These are phyloP conservation scores for Eucidaris tribuloides DNA, from an alignment of 35 echinoderm and acorn worm genomes.

Conservation along the genomic window DNA sequence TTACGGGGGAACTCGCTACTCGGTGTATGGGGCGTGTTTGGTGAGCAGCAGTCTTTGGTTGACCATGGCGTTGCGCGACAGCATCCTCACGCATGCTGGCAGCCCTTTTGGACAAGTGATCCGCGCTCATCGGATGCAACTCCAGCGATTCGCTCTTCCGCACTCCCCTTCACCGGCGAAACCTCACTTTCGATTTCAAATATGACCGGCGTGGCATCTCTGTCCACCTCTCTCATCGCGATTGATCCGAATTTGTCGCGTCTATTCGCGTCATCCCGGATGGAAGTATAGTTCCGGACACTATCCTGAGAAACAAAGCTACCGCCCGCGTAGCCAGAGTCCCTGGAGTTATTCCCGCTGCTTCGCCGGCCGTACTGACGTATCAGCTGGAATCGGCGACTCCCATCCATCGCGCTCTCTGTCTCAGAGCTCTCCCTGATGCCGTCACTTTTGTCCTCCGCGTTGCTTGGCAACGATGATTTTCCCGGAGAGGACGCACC, in stretches of 20 bases:
- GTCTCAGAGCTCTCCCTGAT: not conserved
- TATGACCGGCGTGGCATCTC: not conserved
- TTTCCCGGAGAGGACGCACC: not conserved
- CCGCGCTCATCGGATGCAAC: not conserved
- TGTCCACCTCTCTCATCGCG: not conserved
- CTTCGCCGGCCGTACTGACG: not conserved
- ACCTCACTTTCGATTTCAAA: constrained; percentile 9
- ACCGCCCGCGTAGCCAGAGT: constrained; percentile 7
- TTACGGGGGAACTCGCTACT: too few species aligned
- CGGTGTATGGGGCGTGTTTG: too few species aligned
- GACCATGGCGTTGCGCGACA: too few species aligned
- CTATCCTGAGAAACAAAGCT: constrained; percentile 13
- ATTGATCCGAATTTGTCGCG: too few species aligned
- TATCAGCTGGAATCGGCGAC: constrained; percentile 2
- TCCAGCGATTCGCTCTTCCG: not conserved
- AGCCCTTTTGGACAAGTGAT: too few species aligned
- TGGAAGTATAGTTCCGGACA: too few species aligned
- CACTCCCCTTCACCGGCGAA: not conserved
- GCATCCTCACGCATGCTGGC: too few species aligned
- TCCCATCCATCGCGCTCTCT: not conserved
- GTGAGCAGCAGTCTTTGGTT: too few species aligned
- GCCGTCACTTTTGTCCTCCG: not conserved
- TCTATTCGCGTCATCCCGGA: too few species aligned
- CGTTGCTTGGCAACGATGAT: not conserved
- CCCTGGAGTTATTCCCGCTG: constrained; percentile 7